phyloP scores from a whole-genome alignment of 2,113 vertebrate genomes.

The Elachura formosa region DNA sequence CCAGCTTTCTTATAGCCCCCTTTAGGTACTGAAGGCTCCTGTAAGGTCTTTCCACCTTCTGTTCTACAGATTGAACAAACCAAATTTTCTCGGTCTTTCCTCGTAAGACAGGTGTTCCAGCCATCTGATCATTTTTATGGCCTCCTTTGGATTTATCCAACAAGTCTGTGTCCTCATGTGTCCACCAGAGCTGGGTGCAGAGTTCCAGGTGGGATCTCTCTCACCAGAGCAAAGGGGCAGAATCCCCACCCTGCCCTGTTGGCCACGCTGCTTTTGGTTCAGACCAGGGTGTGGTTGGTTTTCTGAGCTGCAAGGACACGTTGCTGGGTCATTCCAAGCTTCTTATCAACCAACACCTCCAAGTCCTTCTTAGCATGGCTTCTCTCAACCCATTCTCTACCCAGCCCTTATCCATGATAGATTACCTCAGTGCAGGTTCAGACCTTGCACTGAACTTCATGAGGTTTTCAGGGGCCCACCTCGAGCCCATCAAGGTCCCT shows the following conservation, averaged over 20 bases:
- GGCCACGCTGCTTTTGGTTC: fast-evolving
- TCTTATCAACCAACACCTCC: neutral
- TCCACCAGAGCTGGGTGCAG: neutral
- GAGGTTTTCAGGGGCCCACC: neutral
- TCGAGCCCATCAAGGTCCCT: neutral
- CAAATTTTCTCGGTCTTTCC: neutral
- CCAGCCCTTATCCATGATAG: neutral
- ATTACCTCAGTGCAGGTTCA: neutral
- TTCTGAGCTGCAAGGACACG: neutral
- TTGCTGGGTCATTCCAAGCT: neutral
- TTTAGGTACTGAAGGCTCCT: neutral
- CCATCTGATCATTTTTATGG: neutral
- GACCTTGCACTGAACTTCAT: neutral
- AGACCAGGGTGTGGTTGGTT: neutral
- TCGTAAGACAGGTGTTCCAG: neutral
- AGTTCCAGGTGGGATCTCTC: neutral
- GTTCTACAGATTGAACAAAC: neutral
- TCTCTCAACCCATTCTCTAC: neutral
- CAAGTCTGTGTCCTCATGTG: neutral
- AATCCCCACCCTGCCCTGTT: neutral
- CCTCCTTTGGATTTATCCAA: neutral
- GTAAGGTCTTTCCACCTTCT: neutral
- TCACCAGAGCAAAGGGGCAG: neutral
- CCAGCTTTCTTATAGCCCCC: neutral
- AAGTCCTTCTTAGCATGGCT: neutral